These are phyloP conservation scores for Microtus ochrogaster DNA, from an alignment of 2,113 vertebrate genomes.

Conservation along the genomic window DNA sequence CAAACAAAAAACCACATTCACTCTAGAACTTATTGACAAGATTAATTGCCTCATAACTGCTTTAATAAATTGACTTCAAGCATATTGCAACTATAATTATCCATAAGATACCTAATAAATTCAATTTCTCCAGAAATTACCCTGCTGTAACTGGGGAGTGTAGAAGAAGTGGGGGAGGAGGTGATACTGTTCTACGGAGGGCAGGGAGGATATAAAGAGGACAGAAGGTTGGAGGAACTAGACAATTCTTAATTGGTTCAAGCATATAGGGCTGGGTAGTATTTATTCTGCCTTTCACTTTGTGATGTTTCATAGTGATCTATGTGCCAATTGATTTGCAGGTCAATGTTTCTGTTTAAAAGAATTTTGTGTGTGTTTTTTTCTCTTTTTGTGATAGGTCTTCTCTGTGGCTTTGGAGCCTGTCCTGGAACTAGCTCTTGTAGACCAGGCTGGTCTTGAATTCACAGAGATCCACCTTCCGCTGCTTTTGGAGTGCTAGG, in stretches of 20 bases:
- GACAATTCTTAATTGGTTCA: slow-evolving; percentile 62
- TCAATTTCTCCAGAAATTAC: slow-evolving; percentile 68
- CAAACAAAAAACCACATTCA: slow-evolving; percentile 50
- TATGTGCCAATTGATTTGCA: slow-evolving; percentile 2
- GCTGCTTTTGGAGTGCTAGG: no score
- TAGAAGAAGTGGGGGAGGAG: slow-evolving; percentile 37
- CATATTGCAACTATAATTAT: slow-evolving; percentile 82
- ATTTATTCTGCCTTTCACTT: slow-evolving; percentile 60
- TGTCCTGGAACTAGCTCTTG: no score
- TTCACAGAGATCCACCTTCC: no score
- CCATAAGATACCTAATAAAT: slow-evolving; percentile 79
- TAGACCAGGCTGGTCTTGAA: no score
- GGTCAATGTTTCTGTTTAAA: slow-evolving; percentile 37
- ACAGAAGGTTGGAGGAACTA: background rate
- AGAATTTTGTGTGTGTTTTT: background rate
- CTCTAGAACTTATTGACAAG: slow-evolving; percentile 27
- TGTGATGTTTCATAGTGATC: slow-evolving; percentile 42
- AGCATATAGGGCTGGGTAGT: background rate
- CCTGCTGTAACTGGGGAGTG: slow-evolving; percentile 34
- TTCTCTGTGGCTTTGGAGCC: no score
- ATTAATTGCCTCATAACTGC: slow-evolving; percentile 76
- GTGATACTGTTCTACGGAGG: background rate
- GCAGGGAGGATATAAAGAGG: background rate
- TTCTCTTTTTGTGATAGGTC: no score
- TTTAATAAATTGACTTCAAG: slow-evolving; percentile 77